A percentile compares a stretch with the other conserved stretches of the same genome.
These are phyloP conservation scores for Boulengeromyrus knoepffleri DNA, from an alignment of 2,113 vertebrate species.

Conservation along the genomic window DNA sequence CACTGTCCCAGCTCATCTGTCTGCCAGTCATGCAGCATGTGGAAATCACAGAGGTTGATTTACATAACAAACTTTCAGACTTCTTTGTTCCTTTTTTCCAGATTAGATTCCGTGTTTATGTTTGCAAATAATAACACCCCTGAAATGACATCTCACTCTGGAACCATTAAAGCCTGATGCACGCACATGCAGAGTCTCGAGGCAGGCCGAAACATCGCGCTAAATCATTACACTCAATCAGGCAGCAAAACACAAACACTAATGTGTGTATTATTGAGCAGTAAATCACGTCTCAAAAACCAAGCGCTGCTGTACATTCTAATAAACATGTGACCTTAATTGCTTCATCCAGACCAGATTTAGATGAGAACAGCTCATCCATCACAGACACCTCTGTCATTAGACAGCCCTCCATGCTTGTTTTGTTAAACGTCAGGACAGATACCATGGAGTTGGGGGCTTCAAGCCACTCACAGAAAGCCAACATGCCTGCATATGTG, in stretches of 20 bases:
- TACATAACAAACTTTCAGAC: neutral
- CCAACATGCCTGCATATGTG: neutral
- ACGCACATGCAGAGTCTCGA: neutral
- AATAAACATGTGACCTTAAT: neutral
- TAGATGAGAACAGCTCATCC: neutral
- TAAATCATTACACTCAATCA: neutral
- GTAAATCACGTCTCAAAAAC: neutral
- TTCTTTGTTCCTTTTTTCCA: neutral
- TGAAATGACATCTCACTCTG: neutral
- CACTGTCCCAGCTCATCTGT: neutral
- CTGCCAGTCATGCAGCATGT: neutral
- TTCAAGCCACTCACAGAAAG: neutral
- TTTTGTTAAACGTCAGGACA: neutral
- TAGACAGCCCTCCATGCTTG: neutral
- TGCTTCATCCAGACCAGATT: neutral
- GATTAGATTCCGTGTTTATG: neutral
- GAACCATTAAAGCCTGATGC: neutral
- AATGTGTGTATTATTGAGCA: neutral
- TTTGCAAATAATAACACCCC: neutral
- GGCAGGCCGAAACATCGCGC: neutral
- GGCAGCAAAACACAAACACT: neutral
- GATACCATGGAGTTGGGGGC: neutral
- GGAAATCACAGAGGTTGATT: neutral
- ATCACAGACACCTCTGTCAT: neutral
- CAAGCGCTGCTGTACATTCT: neutral